phyloP scores from a whole-genome alignment of 2,113 vertebrate genomes.

The Bos taurus region DNA sequence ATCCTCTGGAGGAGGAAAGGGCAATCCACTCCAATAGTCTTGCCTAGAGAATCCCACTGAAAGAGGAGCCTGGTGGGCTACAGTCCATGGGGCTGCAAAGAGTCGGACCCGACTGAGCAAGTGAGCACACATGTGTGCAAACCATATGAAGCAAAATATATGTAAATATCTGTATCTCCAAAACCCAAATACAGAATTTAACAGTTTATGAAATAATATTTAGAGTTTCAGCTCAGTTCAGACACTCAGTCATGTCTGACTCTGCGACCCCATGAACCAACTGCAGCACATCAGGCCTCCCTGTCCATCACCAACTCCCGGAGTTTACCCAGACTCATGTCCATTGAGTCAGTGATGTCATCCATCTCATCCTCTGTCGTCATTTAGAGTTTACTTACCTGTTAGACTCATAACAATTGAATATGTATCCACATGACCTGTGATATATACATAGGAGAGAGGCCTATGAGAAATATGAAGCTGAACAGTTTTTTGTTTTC shows the following conservation, averaged over 20 bases:
- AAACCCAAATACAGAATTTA: background rate
- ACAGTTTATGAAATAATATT: background rate
- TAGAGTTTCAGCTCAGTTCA: background rate
- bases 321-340: background rate
- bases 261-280: background rate
- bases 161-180: background rate
- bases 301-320: background rate
- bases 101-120: rapidly evolving
- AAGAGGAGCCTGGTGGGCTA: background rate
- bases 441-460: background rate
- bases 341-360: background rate
- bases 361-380: background rate
- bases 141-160: background rate
- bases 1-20: background rate
- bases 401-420: background rate
- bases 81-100: background rate
- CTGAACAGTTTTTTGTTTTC: rapidly evolving
- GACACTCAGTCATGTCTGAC: rapidly evolving
- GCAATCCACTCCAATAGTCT: background rate
- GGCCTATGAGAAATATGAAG: background rate
- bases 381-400: background rate
- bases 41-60: background rate
- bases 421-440: background rate
- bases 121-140: background rate
- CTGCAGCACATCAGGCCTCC: background rate